Evolutionary conservation across 2,113 vertebrate genomes (phyloP), one percentile per base, ranked within the genome.

Genomic region (Sebastes fasciatus): DNA sequence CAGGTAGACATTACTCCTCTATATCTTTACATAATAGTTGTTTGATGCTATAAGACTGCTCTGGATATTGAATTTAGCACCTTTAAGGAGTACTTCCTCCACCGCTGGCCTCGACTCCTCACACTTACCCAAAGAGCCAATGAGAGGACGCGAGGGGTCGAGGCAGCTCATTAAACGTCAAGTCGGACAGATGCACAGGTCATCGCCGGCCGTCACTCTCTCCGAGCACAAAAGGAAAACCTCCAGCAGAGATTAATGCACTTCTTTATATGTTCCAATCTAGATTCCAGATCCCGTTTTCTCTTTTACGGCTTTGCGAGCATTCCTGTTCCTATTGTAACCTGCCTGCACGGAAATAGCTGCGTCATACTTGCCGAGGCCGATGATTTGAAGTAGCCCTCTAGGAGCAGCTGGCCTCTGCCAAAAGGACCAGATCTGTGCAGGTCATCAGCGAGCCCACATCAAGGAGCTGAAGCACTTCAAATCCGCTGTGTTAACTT

Each of bases 241-340:
- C 90, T 93, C 92, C 92, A 91, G 92, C 91, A 90, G 89, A 93
- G 93, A 92, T 94, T 89, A 89, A 95, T 94, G 58, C 79, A 16
- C 88, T 85, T 61, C 73, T 93, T 93, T 90, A 92, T 92, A 88
- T 48, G 84, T 85, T 90, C 86, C 88, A 65, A 94, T 96, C 89
- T 92, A 93, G 87, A 92, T 95, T 95, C 94, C 95, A 95, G 95
- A 95, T 93, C 83, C 79, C 54, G 51, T 21, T 80, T 34, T 86
- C 65, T 34, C n/a, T 78, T 91, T 95, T 93, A 94, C 75, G 74
- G 91, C 78, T 87, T 88, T 86, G 90, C 82, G 66, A 88, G 91
- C 84, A 87, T 95, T 95, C 93, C 93, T 93, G 84, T 67, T 91
- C 48, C 86, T 85, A 90, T 91, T 91, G 92, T 91, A 92, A 85